phyloP scores from a whole-genome alignment of 2,113 vertebrate species.

The Rhodinocichla rosea region DNA sequence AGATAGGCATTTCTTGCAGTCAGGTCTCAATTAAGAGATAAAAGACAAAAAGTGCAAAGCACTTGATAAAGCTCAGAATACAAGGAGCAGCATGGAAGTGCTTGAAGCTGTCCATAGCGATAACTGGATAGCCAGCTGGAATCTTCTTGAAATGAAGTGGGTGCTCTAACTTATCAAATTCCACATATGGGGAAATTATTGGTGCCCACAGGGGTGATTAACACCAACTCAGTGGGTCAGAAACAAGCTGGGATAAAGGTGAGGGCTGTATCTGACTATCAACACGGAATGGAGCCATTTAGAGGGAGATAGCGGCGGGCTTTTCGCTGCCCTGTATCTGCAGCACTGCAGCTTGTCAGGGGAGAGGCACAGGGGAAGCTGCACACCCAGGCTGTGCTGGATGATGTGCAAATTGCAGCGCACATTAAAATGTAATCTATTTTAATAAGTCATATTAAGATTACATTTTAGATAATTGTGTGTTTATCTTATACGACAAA shows the following conservation, averaged over 20 bases:
- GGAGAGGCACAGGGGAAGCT: slow-evolving; percentile 67
- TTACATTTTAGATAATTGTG: slow-evolving; percentile 80
- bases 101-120: slow-evolving; percentile 94
- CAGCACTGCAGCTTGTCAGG: slow-evolving; percentile 76
- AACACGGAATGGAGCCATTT: slow-evolving; percentile 90
- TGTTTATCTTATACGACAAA: slow-evolving; percentile 71
- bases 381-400: slow-evolving; percentile 41
- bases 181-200: slow-evolving; percentile 95
- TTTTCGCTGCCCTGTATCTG: slow-evolving; percentile 68
- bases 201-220: slow-evolving; percentile 96
- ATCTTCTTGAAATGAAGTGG: slow-evolving; percentile 89
- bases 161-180: slow-evolving; percentile 98
- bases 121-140: slow-evolving; percentile 90
- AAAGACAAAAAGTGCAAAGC: slow-evolving; percentile 91
- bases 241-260: slow-evolving; percentile 95
- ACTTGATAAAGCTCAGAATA: slow-evolving; percentile 92
- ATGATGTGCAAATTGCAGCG: slow-evolving; percentile 75
- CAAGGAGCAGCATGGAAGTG: slow-evolving; percentile 83
- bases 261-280: slow-evolving; percentile 92
- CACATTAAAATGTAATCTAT: slow-evolving; percentile 80
- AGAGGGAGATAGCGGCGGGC: slow-evolving; percentile 80
- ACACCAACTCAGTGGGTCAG: slow-evolving; percentile 89
- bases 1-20: slow-evolving; percentile 94
- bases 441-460: slow-evolving; percentile 81
- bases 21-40: slow-evolving; percentile 97